Base-by-base conservation (phyloP, 2,797 vertebrate species). In the Lagorchestes hirsutus region DNA sequence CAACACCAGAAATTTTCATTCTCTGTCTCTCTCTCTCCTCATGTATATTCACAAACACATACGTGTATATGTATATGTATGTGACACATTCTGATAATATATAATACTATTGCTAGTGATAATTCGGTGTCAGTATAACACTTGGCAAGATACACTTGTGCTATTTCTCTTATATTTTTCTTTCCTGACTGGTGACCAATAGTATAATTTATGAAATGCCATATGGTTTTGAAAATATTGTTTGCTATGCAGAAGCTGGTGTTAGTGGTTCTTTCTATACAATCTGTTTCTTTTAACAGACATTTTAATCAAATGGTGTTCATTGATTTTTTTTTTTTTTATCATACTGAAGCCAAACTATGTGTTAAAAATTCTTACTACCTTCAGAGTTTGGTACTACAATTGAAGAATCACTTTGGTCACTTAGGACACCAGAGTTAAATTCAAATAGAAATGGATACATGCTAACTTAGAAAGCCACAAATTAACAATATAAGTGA, bases 181-280 rank as follows among this genome's bases (percentile, higher is more conserved):
- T 82, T 82, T 6, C 18, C 67, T 82, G n/a, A 74, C n/a, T 74
- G 67, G 5, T 74, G 67, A 74, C 67, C 67, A 82, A 46, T 82
- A 82, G 46, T 82, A 82, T 82, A 82, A 82, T 82, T 67, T 82
- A 82, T 46, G n/a, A 82, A 46, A 82, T 82, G n/a, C 67, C 67
- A 46, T 46, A 46, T 82, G 67, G 67, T 82, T 82, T 82, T 46
- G 18, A 46, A 40, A n/a, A 82, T 46, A 82, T 46, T 74, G 18
- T 82, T 46, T 82, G 16, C 67, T 46, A 24, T 22, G 18, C 67
- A 40, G n/a, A 82, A 82, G n/a, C 22, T 82, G 8, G n/a, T 82
- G 18, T 82, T 82, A 82, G 67, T 82, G n/a, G 8, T 24, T 82
- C n/a, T 46, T 82, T 82, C n/a, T 22, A 5, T 82, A 82, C 67